These are phyloP conservation scores for Hermaeophaga mercurialis DNA, from an alignment of 2,888 invertebrate species.

Conservation along the genomic window DNA sequence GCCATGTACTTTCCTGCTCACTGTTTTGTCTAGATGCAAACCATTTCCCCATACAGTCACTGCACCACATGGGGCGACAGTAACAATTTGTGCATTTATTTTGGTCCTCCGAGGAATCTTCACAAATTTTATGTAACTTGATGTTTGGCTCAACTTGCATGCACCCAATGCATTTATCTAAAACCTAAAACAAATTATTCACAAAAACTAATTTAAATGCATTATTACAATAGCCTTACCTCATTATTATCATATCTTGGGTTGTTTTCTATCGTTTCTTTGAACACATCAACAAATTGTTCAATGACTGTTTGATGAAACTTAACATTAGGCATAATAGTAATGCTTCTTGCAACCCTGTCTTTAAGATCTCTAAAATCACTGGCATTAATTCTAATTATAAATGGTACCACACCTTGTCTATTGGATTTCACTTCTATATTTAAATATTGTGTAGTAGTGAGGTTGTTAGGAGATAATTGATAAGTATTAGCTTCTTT, in stretches of 20 bases:
- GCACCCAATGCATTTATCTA: slow-evolving; percentile 87
- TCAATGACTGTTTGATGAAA: slow-evolving; percentile 81
- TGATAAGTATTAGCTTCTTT: slow-evolving; percentile 75
- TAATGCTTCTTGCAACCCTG: slow-evolving; percentile 70
- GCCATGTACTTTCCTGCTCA: slow-evolving; percentile 74
- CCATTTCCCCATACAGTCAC: slow-evolving; percentile 84
- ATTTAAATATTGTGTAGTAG: slow-evolving; percentile 80
- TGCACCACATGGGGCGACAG: slow-evolving; percentile 90
- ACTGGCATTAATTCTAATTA: slow-evolving; percentile 75
- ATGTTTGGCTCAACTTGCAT: slow-evolving; percentile 78
- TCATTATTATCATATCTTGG: slow-evolving; percentile 60
- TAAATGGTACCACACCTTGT: slow-evolving; percentile 65
- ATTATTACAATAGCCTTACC: slow-evolving; percentile 26
- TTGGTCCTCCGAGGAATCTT: slow-evolving; percentile 54
- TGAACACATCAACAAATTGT: slow-evolving; percentile 83
- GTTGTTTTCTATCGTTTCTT: slow-evolving; percentile 73
- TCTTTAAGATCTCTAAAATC: slow-evolving; percentile 80
- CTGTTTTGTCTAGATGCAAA: slow-evolving; percentile 83
- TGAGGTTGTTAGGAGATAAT: slow-evolving; percentile 70
- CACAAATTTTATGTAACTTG: slow-evolving; percentile 76
- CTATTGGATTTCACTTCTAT: slow-evolving; percentile 74
- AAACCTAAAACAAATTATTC: slow-evolving; percentile 62
- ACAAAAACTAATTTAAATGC: too few relatives aligned
- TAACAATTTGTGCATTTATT: slow-evolving; percentile 65
- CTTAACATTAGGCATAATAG: slow-evolving; percentile 70